Conservation (phyloP, 2,113 vertebrate species). For the Gymnobelideus leadbeateri region DNA sequence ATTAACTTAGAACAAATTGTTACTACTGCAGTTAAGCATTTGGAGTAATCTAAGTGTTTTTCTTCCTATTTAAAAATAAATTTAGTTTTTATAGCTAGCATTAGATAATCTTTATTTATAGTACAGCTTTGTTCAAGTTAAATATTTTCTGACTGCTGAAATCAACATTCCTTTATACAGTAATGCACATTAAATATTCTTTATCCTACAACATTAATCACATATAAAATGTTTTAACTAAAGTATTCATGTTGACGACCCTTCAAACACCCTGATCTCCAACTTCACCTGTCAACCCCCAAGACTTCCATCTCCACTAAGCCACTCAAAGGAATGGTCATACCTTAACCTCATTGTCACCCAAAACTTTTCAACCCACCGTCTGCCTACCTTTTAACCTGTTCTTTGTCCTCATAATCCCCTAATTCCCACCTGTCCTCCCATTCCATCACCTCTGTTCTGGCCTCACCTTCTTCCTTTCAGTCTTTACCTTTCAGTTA, state of each 20-base stretch:
- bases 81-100: background rate
- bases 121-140: constrained; percentile 63
- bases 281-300: background rate
- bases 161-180: background rate
- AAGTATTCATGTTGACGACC: background rate
- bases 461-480: too few relatives aligned
- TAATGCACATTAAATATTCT: background rate
- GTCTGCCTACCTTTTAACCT: background rate
- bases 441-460: background rate
- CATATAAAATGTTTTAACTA: background rate
- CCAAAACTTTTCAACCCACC: background rate
- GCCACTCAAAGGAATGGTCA: background rate
- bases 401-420: background rate
- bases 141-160: background rate
- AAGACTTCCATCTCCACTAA: background rate
- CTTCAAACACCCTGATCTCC: background rate
- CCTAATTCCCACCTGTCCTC: background rate
- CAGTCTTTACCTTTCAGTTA: too few relatives aligned
- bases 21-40: background rate
- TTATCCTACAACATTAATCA: background rate
- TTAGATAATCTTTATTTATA: constrained; percentile 32
- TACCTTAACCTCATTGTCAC: background rate
- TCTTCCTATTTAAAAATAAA: constrained; percentile 48
- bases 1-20: constrained; percentile 10
- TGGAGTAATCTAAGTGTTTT: constrained; percentile 1